phyloP scores from a whole-genome alignment of 2,888 invertebrate genomes.

The Eupsilia transversa region DNA sequence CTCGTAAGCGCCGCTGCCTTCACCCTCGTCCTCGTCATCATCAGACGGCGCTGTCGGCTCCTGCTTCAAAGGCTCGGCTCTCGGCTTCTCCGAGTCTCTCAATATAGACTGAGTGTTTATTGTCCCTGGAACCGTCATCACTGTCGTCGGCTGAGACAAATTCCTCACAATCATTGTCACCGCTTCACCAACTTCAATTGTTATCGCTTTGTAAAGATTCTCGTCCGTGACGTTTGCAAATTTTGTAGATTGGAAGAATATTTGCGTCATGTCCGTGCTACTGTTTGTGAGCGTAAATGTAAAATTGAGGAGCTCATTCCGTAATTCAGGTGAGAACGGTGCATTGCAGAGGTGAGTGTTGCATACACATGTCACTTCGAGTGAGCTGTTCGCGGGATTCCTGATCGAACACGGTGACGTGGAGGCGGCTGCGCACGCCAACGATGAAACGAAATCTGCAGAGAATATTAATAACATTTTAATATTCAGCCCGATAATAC shows the following conservation, averaged over 20 bases:
- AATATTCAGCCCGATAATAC: slow-evolving; percentile 51
- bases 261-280: slow-evolving; percentile 72
- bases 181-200: slow-evolving; percentile 61
- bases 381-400: slow-evolving; percentile 71
- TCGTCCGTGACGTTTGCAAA: slow-evolving; percentile 75
- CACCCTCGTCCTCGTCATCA: slow-evolving; percentile 86
- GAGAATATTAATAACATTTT: slow-evolving; percentile 60
- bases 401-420: slow-evolving; percentile 76
- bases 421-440: slow-evolving; percentile 76
- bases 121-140: slow-evolving; percentile 56
- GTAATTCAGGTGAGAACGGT: slow-evolving; percentile 77
- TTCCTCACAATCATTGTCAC: slow-evolving; percentile 55
- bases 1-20: slow-evolving; percentile 84
- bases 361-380: slow-evolving; percentile 82
- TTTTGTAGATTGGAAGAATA: slow-evolving; percentile 76
- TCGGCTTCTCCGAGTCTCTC: slow-evolving; percentile 70
- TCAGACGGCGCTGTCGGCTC: slow-evolving; percentile 84
- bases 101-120: slow-evolving; percentile 59
- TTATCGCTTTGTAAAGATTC: slow-evolving; percentile 76
- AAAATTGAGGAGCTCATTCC: slow-evolving; percentile 78
- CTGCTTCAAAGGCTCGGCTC: slow-evolving; percentile 82
- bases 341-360: slow-evolving; percentile 80
- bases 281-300: slow-evolving; percentile 68
- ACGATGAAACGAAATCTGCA: slow-evolving; percentile 80
- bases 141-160: slow-evolving; percentile 63